Evolutionary conservation across 1,140 invertebrate genomes (phyloP), one percentile per base, ranked within the genome.

Genomic region (Nilaparvata lugens): DNA sequence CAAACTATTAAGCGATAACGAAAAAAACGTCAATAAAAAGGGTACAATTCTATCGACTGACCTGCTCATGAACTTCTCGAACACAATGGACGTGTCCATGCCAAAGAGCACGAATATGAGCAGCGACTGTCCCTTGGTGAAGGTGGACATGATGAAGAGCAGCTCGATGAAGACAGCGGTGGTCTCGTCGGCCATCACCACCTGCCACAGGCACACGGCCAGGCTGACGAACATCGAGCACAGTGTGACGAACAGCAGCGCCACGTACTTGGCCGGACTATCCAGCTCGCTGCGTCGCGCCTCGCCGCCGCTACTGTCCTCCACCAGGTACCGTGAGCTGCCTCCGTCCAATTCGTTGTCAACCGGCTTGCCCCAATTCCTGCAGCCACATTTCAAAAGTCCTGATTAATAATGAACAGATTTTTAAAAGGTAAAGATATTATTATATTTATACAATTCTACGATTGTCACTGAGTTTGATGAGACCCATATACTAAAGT

Each of bases 211-310:
- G 9, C 45, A 48, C 16, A 48, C 45, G 5, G 45, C 6, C 2
- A 48, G 16, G 11, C 45, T 48, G 66, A 95, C 83, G 75, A 95
- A 92, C 87, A 95, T 95, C n/a, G 89, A 91, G 48, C 86, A 83
- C 23, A 84, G 76, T 56, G 94, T 76, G 0, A 90, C 75, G 40
- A 97, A 83, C 11, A 95, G 72, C n/a, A 96, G 75, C 21, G 93
- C 84, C n/a, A 89, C 81, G 72, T 95, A 92, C 65, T 85, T 80
- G 57, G 91, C 77, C 58, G 87, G 83, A 71, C 95, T 91, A 60
- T 84, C 75, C 66, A 83, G 79, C 42, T 81, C 45, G 2, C 21
- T 16, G n/a, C n/a, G n/a, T 11, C 31, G 2, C 31, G 2, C 9
- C 77, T 3, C 52, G 31, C 24, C 19, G n/a, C 45, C 23, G 2